These are phyloP conservation scores for Aphelenchoides avenae DNA, from an alignment of 1,140 invertebrate genomes.

Conservation along the genomic window DNA sequence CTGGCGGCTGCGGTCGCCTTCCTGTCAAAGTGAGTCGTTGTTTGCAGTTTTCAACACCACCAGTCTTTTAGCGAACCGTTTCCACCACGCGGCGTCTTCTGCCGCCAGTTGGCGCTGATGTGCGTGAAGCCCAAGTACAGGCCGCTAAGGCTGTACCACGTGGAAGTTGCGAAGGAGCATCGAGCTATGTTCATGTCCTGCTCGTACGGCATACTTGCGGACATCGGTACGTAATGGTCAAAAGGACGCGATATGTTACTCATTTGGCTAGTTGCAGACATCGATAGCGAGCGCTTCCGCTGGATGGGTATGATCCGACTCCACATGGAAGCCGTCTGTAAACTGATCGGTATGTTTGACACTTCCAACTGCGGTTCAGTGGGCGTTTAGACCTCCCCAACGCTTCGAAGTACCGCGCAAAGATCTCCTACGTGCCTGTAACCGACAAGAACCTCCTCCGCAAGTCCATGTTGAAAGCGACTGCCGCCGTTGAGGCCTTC, in stretches of 20 bases:
- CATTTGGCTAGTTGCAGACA: constrained; percentile 27
- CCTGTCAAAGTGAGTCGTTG: constrained; percentile 28
- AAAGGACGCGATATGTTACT: background rate
- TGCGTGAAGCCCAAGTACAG: constrained; percentile 27
- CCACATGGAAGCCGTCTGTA: constrained; percentile 38
- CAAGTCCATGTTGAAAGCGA: constrained; percentile 42
- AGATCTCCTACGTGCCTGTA: constrained; percentile 47
- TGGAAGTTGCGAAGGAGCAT: constrained; percentile 35
- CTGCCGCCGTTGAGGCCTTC: constrained; percentile 24
- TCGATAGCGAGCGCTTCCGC: constrained; percentile 48
- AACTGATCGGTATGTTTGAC: background rate
- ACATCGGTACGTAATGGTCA: constrained; percentile 41
- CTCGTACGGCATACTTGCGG: constrained; percentile 47
- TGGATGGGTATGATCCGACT: constrained; percentile 40
- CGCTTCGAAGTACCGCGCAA: constrained; percentile 38
- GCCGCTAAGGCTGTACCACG: constrained; percentile 38
- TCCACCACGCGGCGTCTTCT: constrained; percentile 41
- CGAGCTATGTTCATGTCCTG: constrained; percentile 44
- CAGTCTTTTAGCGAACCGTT: constrained; percentile 48
- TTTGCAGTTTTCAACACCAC: constrained; percentile 1
- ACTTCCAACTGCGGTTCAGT: background rate
- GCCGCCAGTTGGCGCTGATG: constrained; percentile 44
- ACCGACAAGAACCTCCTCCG: constrained; percentile 17
- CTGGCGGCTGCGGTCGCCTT: constrained; percentile 44
- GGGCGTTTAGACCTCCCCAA: constrained; percentile 35